Evolutionary conservation across 1,140 invertebrate species (phyloP).

Genomic region (Drosophila pandora): DNA sequence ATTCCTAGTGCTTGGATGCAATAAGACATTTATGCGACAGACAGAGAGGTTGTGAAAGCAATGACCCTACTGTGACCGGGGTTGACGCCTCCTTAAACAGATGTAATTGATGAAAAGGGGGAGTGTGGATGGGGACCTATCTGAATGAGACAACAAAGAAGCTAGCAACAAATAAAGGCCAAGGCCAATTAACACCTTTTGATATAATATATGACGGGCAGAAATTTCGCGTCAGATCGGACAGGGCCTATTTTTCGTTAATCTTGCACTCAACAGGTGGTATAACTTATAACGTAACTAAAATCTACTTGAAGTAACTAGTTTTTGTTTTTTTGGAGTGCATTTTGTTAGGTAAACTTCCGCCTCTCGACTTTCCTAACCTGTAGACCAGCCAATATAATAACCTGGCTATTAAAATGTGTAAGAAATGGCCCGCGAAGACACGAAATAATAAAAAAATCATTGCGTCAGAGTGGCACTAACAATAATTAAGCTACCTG

Average conservation of each 20-base stretch:
- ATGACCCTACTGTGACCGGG: slow-evolving; percentile 7
- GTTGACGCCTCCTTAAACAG: slow-evolving; percentile 14
- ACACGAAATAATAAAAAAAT: slow-evolving; percentile 45
- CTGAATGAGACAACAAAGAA: slow-evolving; percentile 14
- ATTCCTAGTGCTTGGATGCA: not conserved
- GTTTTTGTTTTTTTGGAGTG: slow-evolving; percentile 14
- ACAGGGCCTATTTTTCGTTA: slow-evolving; percentile 2
- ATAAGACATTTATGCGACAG: not conserved
- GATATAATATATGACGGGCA: slow-evolving; percentile 21
- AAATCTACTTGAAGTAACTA: not conserved
- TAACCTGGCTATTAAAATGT: slow-evolving; percentile 27
- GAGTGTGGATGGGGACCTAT: not conserved
- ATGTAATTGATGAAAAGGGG: slow-evolving; percentile 10
- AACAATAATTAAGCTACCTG: slow-evolving; percentile 39
- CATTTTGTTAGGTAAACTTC: slow-evolving; percentile 25
- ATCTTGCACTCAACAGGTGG: slow-evolving; percentile 3
- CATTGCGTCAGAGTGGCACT: slow-evolving; percentile 60
- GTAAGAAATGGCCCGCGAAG: slow-evolving; percentile 27
- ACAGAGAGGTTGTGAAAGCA: slow-evolving; percentile 9
- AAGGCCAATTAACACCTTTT: slow-evolving; percentile 60
- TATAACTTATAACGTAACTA: not conserved
- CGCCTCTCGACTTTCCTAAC: slow-evolving; percentile 26
- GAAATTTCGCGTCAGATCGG: slow-evolving; percentile 5
- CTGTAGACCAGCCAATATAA: slow-evolving; percentile 24
- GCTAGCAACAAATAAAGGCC: slow-evolving; percentile 19